Base-by-base conservation (phyloP, 2,797 vertebrate species). In the Artibeus jamaicensis region DNA sequence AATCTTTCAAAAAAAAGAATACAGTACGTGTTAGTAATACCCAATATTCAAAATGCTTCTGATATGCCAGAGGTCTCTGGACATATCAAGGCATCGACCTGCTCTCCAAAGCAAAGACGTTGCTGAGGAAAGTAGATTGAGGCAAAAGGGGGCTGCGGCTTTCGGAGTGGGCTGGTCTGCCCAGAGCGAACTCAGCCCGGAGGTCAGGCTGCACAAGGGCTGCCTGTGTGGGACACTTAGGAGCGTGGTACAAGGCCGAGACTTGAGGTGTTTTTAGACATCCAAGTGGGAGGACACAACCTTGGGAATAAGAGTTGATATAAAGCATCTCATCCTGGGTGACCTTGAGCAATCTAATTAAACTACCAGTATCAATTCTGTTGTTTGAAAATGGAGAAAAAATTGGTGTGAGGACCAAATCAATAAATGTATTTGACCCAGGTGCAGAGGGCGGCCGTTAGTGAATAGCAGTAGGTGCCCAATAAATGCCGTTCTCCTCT, bases 331-430 rank as follows among this genome's bases (percentile, higher is more conserved):
- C 14, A 19, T 81, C 14, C 50, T 84, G 42, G 16, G 22, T 71
- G 59, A 78, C 34, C 37, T 86, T 24, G 37, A 70, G 6, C 32
- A 81, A 76, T 74, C 32, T 21, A 37, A 39, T 53, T 32, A 53
- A 95, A 32, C 7, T 3, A 26, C 91, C 24, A 78, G 0, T 16
- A 79, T 86, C 70, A 67, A 3, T 55, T 71, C 44, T 53, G 11
- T 89, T 76, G 32, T 89, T 95, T 82, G 81, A 87, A 86, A 78
- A 67, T 57, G 12, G 26, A 88, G 81, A 85, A 82, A 77, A 50
- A 70, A 57, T 50, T 59, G 67, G 71, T 2, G 11, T 26, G 3
- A 32, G 2, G 22, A 57, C 53, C 55, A 79, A 53, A 21, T 44
- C 34, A 83, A 11, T 65, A 39, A 55, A 3, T 46, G 21, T 24